Conservation (phyloP, 2,797 vertebrate genomes). For the Sebastes hubbsi region DNA sequence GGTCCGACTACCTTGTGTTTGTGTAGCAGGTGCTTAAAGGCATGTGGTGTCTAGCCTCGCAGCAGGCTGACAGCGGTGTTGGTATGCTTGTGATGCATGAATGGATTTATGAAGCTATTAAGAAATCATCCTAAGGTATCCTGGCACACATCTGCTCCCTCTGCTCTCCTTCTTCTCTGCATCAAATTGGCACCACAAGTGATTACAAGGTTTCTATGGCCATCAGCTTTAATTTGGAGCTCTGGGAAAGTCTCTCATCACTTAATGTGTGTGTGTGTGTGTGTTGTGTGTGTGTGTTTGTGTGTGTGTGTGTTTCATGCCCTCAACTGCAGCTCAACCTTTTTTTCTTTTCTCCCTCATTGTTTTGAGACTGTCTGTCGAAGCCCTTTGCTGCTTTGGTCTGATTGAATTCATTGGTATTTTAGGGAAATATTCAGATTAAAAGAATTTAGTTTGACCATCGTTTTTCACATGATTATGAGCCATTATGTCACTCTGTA, state of each 20-base stretch:
- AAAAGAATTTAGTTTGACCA: not conserved
- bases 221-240: slow-evolving; percentile 79
- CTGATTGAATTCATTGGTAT: slow-evolving; percentile 8
- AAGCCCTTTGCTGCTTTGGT: not conserved
- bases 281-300: slow-evolving; percentile 5
- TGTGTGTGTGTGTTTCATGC: slow-evolving; percentile 36
- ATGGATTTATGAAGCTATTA: slow-evolving; percentile 78
- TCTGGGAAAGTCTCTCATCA: slow-evolving; percentile 62
- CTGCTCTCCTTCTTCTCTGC: slow-evolving; percentile 51
- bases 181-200: slow-evolving; percentile 71
- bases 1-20: slow-evolving; percentile 37
- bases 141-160: slow-evolving; percentile 74
- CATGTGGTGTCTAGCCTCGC: slow-evolving; percentile 34
- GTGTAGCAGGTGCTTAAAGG: slow-evolving; percentile 51
- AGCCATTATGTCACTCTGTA: not conserved
- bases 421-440: slow-evolving; percentile 6
- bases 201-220: slow-evolving; percentile 76
- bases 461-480: not conserved
- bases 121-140: slow-evolving; percentile 74
- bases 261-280: slow-evolving; percentile 4
- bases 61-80: slow-evolving; percentile 42
- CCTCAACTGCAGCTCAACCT: slow-evolving; percentile 38
- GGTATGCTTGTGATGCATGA: slow-evolving; percentile 64
- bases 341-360: slow-evolving; percentile 3
- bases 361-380: slow-evolving; percentile 19